Percentiles rank a stretch among this genome's conserved stretches.
Evolutionary conservation across 2,113 vertebrate species (phyloP).

Genomic region (Colossoma macropomum): DNA sequence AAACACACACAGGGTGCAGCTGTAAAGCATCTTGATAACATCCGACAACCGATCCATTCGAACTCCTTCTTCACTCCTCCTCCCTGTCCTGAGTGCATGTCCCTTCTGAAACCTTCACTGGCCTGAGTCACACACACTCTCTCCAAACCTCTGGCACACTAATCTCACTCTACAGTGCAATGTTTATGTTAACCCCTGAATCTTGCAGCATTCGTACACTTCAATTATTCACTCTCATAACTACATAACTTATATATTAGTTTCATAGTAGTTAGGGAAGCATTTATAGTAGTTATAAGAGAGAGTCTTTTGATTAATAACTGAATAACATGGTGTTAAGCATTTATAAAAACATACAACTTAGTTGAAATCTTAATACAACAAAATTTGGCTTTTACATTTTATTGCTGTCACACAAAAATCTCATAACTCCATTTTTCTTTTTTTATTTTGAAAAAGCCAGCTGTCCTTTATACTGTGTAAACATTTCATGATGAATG

Average conservation of each 20-base stretch:
- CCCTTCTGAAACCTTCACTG: conserved; percentile 30
- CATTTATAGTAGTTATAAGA: not conserved
- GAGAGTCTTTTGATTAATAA: not conserved
- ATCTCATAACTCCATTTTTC: too few relatives aligned
- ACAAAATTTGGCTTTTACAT: not conserved
- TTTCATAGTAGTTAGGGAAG: not conserved
- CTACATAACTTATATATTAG: not conserved
- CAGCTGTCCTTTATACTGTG: too few relatives aligned
- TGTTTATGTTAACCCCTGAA: not conserved
- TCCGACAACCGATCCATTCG: conserved; percentile 50
- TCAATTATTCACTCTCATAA: not conserved
- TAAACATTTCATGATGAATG: too few relatives aligned
- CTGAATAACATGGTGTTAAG: too few relatives aligned
- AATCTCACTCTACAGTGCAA: not conserved
- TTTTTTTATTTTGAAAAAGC: too few relatives aligned
- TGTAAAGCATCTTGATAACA: conserved; percentile 51
- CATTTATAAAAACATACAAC: too few relatives aligned
- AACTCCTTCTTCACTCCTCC: conserved; percentile 27
- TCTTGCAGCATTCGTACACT: not conserved
- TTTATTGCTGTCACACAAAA: not conserved
- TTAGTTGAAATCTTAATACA: too few relatives aligned
- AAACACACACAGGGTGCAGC: conserved; percentile 48
- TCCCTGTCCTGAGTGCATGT: conserved; percentile 17
- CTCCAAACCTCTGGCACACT: not conserved
- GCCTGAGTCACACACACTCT: conserved; percentile 27